phyloP scores from a whole-genome alignment of 2,888 invertebrate species.

The Margaritifera margaritifera region DNA sequence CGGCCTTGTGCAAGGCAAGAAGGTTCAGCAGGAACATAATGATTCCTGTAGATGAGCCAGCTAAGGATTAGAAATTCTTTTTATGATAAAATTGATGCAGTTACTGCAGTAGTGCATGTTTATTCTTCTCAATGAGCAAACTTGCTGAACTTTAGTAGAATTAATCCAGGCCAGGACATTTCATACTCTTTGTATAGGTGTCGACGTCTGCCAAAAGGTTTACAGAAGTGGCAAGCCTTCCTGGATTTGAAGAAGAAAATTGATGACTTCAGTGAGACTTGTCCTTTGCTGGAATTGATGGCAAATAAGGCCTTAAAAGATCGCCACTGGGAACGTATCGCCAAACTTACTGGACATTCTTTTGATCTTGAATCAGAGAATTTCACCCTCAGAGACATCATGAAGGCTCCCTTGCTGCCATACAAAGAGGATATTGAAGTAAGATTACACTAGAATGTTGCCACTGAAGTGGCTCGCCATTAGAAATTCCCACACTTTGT shows the following conservation, averaged over 20 bases:
- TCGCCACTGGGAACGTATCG: conserved; percentile 83
- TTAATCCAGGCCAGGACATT: too few species aligned
- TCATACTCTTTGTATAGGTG: conserved; percentile 75
- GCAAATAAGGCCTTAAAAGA: conserved; percentile 89
- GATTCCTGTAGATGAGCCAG: too few species aligned
- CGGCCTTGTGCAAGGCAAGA: too few species aligned
- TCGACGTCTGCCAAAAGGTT: conserved; percentile 85
- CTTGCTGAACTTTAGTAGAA: too few species aligned
- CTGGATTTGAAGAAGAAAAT: conserved; percentile 89
- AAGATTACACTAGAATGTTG: conserved; percentile 1
- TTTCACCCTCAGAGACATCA: conserved; percentile 85
- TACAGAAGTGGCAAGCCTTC: conserved; percentile 92
- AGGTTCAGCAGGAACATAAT: too few species aligned
- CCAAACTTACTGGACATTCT: conserved; percentile 77
- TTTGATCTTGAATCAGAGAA: conserved; percentile 87
- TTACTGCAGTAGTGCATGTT: too few species aligned
- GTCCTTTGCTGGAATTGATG: conserved; percentile 89
- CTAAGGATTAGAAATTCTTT: too few species aligned
- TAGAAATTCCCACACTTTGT: background rate
- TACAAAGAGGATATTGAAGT: conserved; percentile 91
- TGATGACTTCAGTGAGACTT: conserved; percentile 91
- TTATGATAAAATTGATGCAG: too few species aligned
- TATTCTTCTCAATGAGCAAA: too few species aligned
- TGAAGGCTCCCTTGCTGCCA: conserved; percentile 88
- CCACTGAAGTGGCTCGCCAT: background rate